Evolutionary conservation across 2,797 vertebrate genomes (phyloP), one percentile per base, ranked within the genome.

Genomic region (Cossypha heuglini): DNA sequence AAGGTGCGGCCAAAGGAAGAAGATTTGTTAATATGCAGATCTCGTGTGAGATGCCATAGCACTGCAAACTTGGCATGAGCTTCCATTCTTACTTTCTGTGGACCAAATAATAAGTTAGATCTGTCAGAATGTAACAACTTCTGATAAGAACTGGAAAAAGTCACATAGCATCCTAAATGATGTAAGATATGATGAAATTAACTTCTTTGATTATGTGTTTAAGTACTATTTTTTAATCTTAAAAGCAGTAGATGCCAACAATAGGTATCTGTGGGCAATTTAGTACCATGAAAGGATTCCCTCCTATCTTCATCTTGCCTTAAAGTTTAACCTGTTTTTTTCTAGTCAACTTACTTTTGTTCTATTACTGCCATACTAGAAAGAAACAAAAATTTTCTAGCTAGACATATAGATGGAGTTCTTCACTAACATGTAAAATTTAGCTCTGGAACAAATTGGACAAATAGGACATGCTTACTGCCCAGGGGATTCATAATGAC

Each of bases 51-150:
- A 97, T 99, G 99, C 99, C 99, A 99, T 40, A 99, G 98, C 58
- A 99, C 98, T 43, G 99, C 99, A 97, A 99, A 99, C 96, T 99
- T 99, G 54, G 99, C 98, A 58, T 99, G 99, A 86, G 99, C 99
- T 97, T 99, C 99, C 98, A 99, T 98, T 31, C 98, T 98, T 95
- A 99, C 98, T 98, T 99, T 99, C 99, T 99, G 94, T 83, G 89
- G 54, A 96, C 6, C 26, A 96, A 97, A 90, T 79, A 5, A 18
- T 24, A 97, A 59, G 35, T 94, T 86, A 96, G 59, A 86, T 86
- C 48, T 74, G 29, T 29, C 31, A 89, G n/a, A 74, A 93, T 35
- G 63, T 22, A 81, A 84, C n/a, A 96, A 29, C 38, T 16, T 88
- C 66, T 64, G 26, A 55, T 25, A 90, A 68, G 25, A 85, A 85